These are phyloP conservation scores for Leptinotarsa tumamoca DNA, from an alignment of 2,888 invertebrate species.

Conservation along the genomic window DNA sequence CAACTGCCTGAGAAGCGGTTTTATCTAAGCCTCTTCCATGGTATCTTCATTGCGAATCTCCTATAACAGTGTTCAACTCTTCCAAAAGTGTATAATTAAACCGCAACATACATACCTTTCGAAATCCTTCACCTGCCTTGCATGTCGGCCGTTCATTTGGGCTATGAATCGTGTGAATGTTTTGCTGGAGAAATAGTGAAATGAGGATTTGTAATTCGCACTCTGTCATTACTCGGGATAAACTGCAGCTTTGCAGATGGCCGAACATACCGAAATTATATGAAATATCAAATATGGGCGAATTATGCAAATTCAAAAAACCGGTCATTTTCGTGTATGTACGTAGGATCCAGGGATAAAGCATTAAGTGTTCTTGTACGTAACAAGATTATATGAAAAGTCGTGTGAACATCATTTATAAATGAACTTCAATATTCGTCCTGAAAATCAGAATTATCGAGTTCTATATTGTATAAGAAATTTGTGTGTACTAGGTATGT, in stretches of 20 bases:
- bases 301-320: constrained; percentile 18
- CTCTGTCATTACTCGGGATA: constrained; percentile 29
- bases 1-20: not conserved
- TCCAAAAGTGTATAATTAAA: constrained; percentile 7
- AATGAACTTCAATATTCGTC: too few species aligned
- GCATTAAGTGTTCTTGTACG: not conserved
- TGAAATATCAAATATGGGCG: constrained; percentile 12
- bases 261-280: constrained; percentile 27
- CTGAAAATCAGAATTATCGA: too few species aligned
- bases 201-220: constrained; percentile 31
- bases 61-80: constrained; percentile 4
- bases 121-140: constrained; percentile 34
- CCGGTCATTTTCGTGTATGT: constrained; percentile 9
- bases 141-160: constrained; percentile 26
- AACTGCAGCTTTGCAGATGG: constrained; percentile 22
- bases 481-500: too few species aligned
- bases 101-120: constrained; percentile 18
- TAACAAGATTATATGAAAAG: not conserved
- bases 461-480: too few species aligned
- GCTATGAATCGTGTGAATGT: constrained; percentile 29
- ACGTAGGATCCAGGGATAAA: not conserved
- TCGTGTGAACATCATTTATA: too few species aligned
- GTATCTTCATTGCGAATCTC: constrained; percentile 3
- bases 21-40: not conserved
- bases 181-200: constrained; percentile 24